Evolutionary conservation across 2,888 invertebrate species (phyloP).

Genomic region (Heliothis peltigera): DNA sequence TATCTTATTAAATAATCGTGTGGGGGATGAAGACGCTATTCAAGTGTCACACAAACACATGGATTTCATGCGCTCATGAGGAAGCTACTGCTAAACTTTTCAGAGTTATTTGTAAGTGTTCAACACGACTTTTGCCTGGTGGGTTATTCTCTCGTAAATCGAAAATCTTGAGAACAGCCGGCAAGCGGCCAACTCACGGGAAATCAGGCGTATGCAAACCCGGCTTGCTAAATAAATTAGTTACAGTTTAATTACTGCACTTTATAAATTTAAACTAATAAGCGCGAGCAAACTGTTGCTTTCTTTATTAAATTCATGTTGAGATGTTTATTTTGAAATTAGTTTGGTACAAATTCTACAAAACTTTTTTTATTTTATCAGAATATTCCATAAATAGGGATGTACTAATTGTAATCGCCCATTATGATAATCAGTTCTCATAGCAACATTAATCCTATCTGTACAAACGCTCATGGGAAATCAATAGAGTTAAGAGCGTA

Average conservation of each 20-base stretch:
- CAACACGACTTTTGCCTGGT: background rate
- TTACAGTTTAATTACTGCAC: constrained; percentile 34
- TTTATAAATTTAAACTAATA: constrained; percentile 20
- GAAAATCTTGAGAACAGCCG: constrained; percentile 4
- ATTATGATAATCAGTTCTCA: background rate
- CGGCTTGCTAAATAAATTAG: constrained; percentile 28
- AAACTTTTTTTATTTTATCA: background rate
- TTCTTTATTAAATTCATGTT: constrained; percentile 16
- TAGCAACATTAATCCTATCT: constrained; percentile 9
- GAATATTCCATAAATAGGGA: background rate
- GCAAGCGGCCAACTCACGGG: constrained; percentile 27
- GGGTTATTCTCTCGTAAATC: background rate
- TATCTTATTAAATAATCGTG: background rate
- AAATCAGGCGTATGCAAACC: constrained; percentile 31
- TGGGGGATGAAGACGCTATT: background rate
- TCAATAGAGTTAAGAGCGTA: constrained; percentile 7
- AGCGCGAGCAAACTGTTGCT: constrained; percentile 6
- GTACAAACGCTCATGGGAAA: constrained; percentile 34
- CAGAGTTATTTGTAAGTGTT: background rate
- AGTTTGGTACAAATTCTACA: background rate
- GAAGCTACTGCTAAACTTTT: background rate
- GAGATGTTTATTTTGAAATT: background rate
- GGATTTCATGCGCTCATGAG: background rate
- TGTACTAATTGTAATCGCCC: background rate
- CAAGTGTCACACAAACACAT: background rate